Evolutionary conservation across 1,140 invertebrate species (phyloP).

Genomic region (Eulimnadia texana): DNA sequence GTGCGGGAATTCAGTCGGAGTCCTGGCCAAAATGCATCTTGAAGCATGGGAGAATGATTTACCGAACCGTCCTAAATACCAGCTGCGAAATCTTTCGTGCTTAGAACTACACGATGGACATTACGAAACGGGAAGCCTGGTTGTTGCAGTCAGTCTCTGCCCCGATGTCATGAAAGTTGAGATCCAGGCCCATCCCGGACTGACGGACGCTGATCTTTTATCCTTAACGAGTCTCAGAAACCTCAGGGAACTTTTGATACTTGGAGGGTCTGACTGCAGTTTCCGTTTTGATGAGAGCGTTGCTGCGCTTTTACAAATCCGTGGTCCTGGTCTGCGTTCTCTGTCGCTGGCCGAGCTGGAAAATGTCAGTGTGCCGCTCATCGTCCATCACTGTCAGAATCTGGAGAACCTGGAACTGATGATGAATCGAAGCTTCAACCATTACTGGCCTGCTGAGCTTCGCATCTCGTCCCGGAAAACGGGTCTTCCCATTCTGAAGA

Average conservation of each 20-base stretch:
- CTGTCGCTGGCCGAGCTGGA: slow-evolving; percentile 11
- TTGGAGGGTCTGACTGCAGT: slow-evolving; percentile 8
- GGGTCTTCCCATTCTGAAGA: background rate
- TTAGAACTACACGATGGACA: slow-evolving; percentile 1
- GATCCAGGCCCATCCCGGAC: background rate
- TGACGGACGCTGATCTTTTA: slow-evolving; percentile 12
- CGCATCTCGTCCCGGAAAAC: background rate
- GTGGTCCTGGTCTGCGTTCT: background rate
- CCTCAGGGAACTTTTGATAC: slow-evolving; percentile 5
- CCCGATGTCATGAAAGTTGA: slow-evolving; percentile 12
- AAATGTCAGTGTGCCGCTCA: slow-evolving; percentile 9
- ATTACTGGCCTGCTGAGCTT: slow-evolving; percentile 4
- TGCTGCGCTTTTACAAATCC: slow-evolving; percentile 9
- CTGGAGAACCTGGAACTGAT: slow-evolving; percentile 6
- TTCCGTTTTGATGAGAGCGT: slow-evolving; percentile 14
- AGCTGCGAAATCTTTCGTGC: slow-evolving; percentile 11
- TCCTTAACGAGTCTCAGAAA: background rate
- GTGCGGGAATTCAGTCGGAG: slow-evolving; percentile 8
- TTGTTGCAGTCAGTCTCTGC: slow-evolving; percentile 3
- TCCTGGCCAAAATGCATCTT: slow-evolving; percentile 6
- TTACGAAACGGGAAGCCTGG: background rate
- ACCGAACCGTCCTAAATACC: slow-evolving; percentile 4
- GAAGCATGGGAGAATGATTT: background rate
- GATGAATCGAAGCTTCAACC: slow-evolving; percentile 8
- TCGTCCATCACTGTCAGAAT: slow-evolving; percentile 5